These are phyloP conservation scores for Scortum barcoo DNA, from an alignment of 2,113 vertebrate genomes.

Conservation along the genomic window DNA sequence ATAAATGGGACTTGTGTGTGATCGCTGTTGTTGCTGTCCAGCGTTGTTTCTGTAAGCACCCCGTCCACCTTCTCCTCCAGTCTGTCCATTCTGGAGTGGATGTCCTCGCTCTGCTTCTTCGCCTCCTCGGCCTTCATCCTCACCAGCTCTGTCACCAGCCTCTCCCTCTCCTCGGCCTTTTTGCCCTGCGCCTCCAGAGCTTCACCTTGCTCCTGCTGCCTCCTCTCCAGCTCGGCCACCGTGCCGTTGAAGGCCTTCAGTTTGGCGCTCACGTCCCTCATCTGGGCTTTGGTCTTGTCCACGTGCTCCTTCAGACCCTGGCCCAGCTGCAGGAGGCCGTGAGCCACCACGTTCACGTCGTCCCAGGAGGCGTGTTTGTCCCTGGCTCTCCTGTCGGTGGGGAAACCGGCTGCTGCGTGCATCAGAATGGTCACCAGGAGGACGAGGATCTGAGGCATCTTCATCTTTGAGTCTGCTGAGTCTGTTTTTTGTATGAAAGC, in stretches of 20 bases:
- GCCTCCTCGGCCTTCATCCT: slow-evolving; percentile 72
- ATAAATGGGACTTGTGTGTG: slow-evolving; percentile 54
- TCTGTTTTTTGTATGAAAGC: slow-evolving; percentile 1
- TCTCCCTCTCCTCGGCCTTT: slow-evolving; percentile 68
- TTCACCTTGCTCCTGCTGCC: slow-evolving; percentile 72
- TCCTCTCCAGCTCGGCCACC: slow-evolving; percentile 78
- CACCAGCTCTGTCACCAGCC: slow-evolving; percentile 66
- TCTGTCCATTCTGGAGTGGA: slow-evolving; percentile 78
- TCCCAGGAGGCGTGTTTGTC: slow-evolving; percentile 91
- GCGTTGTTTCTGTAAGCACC: slow-evolving; percentile 21
- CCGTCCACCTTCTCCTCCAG: slow-evolving; percentile 78
- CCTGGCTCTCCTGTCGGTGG: slow-evolving; percentile 64
- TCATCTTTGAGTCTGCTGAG: slow-evolving; percentile 64
- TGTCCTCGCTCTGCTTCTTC: slow-evolving; percentile 69
- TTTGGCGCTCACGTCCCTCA: slow-evolving; percentile 86
- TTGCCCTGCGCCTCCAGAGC: slow-evolving; percentile 54
- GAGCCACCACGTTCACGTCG: slow-evolving; percentile 93
- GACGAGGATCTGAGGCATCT: slow-evolving; percentile 44
- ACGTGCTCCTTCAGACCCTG: slow-evolving; percentile 94
- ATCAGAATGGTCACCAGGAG: slow-evolving; percentile 64
- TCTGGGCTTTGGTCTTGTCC: slow-evolving; percentile 88
- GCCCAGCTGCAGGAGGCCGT: slow-evolving; percentile 95
- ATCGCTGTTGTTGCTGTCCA: slow-evolving; percentile 61
- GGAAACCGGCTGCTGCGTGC: slow-evolving; percentile 57
- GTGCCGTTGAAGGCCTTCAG: slow-evolving; percentile 85